Percentiles rank a stretch among this genome's conserved stretches.
Evolutionary conservation across 2,113 vertebrate genomes (phyloP).

Genomic region (Onychorhynchus coronatus): DNA sequence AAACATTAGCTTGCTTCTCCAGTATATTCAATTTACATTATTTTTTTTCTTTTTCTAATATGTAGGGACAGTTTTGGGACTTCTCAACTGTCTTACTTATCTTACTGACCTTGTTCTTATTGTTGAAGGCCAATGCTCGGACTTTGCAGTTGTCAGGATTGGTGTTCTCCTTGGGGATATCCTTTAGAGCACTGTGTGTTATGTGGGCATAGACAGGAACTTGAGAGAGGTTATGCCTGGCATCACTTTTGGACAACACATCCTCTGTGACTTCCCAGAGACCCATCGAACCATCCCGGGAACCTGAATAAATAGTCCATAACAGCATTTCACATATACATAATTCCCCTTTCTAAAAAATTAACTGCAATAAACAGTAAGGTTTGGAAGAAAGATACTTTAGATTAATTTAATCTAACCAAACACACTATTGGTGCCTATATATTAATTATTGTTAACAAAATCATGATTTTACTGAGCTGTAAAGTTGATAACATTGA

Average conservation of each 20-base stretch:
- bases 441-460: neutral
- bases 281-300: conserved; percentile 96
- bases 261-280: conserved; percentile 96
- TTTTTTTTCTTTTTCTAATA: neutral
- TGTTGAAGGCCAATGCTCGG: conserved; percentile 94
- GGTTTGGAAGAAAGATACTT: neutral
- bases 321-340: neutral
- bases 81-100: neutral
- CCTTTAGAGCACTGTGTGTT: conserved; percentile 91
- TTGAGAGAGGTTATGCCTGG: conserved; percentile 77
- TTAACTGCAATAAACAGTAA: neutral
- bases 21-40: neutral
- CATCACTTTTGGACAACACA: conserved; percentile 82
- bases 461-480: neutral
- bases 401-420: neutral
- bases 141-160: conserved; percentile 98
- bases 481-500: neutral
- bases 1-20: neutral
- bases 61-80: neutral
- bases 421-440: neutral
- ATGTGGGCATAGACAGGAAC: conserved; percentile 93
- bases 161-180: conserved; percentile 96
- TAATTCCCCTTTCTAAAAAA: neutral
- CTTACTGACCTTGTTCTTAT: conserved; percentile 87
- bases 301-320: conserved; percentile 75